A percentile compares a stretch with the other conserved stretches of the same genome.
Evolutionary conservation across 2,888 invertebrate species (phyloP).

Genomic region (Atethmia centrago): DNA sequence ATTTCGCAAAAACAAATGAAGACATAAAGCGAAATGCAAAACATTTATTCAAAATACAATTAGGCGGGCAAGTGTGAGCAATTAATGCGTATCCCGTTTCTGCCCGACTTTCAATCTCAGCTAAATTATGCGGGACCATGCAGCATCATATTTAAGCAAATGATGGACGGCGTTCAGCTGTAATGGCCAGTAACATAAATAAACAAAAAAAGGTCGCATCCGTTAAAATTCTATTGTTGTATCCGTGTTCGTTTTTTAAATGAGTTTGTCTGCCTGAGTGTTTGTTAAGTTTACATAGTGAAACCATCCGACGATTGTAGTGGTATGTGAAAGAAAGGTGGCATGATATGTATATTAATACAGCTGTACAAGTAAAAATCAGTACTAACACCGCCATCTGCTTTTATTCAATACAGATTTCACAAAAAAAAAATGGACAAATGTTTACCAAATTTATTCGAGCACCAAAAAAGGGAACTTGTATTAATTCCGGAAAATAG

Average conservation of each 20-base stretch:
- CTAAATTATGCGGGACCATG: conserved; percentile 68
- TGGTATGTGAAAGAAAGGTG: too few relatives aligned
- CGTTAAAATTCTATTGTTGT: background rate
- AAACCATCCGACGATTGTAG: too few relatives aligned
- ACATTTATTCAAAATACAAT: conserved; percentile 52
- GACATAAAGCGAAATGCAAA: conserved; percentile 24
- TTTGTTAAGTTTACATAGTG: background rate
- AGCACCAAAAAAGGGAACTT: too few relatives aligned
- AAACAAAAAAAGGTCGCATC: conserved; percentile 13
- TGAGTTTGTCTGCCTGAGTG: background rate
- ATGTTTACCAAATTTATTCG: too few relatives aligned
- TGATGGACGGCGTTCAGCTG: conserved; percentile 57
- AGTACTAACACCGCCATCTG: too few relatives aligned
- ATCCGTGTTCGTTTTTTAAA: background rate
- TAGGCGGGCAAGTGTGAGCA: conserved; percentile 37
- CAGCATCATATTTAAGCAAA: conserved; percentile 65
- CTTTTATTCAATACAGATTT: too few relatives aligned
- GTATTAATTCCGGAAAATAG: background rate
- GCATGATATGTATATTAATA: too few relatives aligned
- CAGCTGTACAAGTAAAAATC: too few relatives aligned
- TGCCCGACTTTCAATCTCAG: conserved; percentile 46
- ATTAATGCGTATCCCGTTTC: conserved; percentile 48
- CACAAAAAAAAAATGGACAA: too few relatives aligned
- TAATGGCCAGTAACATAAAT: conserved; percentile 22
- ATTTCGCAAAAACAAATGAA: conserved; percentile 1